A percentile compares a stretch with the other conserved stretches of the same genome.
These are phyloP conservation scores for Theodoxus fluviatilis DNA, from an alignment of 2,888 invertebrate genomes.

Conservation along the genomic window DNA sequence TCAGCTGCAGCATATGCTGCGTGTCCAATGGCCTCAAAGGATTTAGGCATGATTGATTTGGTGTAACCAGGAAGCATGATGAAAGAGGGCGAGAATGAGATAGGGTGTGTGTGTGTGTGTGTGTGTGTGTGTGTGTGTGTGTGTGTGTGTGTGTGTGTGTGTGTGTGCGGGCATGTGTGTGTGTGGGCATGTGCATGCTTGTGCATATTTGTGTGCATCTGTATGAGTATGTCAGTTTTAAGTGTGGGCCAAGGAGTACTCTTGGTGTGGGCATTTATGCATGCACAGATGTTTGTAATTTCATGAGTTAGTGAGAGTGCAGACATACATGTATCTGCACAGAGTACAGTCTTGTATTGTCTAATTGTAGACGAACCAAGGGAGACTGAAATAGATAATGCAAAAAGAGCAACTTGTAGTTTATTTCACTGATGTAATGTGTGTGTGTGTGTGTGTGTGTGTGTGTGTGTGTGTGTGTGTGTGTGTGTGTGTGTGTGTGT, in stretches of 20 bases:
- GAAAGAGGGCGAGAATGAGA: neutral
- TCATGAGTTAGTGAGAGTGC: no score
- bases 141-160: neutral
- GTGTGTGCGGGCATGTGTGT: neutral
- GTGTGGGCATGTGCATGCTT: neutral
- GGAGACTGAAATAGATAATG: neutral
- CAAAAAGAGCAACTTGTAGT: neutral
- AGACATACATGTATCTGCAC: no score
- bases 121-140: neutral
- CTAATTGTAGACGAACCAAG: neutral
- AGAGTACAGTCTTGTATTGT: no score
- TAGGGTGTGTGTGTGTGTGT: neutral
- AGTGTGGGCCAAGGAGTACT: no score
- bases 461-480: conserved; percentile 13
- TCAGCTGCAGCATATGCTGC: neutral
- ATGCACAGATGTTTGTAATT: no score
- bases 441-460: conserved; percentile 20
- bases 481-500: conserved; percentile 9
- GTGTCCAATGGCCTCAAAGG: neutral
- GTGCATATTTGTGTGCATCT: neutral
- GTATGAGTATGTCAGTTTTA: neutral
- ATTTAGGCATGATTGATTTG: neutral
- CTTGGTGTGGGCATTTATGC: no score
- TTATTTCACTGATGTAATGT: neutral
- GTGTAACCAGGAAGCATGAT: neutral